Evolutionary conservation across 2,797 vertebrate genomes (phyloP).

Genomic region (Darevskia mixta): DNA sequence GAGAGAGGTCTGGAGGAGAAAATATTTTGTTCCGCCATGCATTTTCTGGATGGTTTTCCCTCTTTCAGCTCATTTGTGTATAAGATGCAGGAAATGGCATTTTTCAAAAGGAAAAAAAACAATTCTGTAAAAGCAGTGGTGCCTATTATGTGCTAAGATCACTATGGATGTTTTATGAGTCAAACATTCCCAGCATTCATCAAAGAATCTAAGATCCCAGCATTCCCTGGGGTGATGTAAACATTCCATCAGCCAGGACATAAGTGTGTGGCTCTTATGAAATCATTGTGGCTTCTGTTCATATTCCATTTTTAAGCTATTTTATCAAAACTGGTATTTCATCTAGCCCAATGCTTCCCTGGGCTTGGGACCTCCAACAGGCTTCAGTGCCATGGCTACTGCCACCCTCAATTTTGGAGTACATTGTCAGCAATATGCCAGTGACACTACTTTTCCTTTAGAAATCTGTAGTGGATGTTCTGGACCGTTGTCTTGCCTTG

Average conservation of each 20-base stretch:
- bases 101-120: background rate
- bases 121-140: background rate
- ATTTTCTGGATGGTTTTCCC: background rate
- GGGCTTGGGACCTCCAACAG: no score
- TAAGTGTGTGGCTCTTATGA: background rate
- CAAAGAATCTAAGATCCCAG: background rate
- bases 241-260: constrained; percentile 17
- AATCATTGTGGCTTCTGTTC: constrained; percentile 12
- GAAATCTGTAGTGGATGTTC: no score
- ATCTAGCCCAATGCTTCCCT: background rate
- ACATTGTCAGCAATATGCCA: no score
- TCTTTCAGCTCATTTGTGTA: background rate
- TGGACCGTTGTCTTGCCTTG: no score
- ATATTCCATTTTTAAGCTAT: background rate
- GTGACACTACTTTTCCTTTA: no score
- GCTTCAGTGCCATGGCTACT: no score
- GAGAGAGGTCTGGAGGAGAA: background rate
- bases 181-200: constrained; percentile 4
- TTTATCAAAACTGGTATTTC: background rate
- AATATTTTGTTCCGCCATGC: background rate
- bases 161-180: background rate
- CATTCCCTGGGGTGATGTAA: background rate
- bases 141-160: background rate
- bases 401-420: no score
- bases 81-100: background rate